These are phyloP conservation scores for Pedetes capensis DNA, from an alignment of 2,113 vertebrate species.

Conservation along the genomic window DNA sequence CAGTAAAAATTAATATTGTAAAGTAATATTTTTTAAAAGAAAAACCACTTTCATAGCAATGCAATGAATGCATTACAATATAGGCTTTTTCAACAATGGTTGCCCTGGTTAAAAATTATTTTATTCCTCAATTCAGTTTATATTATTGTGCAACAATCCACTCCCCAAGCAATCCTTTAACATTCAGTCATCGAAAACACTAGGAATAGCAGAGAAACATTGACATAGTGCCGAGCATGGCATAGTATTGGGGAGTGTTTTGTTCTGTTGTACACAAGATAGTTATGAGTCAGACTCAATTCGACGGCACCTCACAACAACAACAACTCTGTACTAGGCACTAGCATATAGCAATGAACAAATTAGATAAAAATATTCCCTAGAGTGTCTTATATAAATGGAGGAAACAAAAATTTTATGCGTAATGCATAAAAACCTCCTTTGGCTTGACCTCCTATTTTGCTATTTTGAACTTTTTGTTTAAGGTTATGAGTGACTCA, in stretches of 20 bases:
- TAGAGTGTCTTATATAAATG: neutral
- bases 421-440: neutral
- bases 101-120: neutral
- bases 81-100: neutral
- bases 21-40: constrained; percentile 9
- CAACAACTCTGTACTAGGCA: neutral
- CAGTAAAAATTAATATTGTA: neutral
- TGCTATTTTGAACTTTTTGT: neutral
- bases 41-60: neutral
- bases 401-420: neutral
- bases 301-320: no score
- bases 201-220: no score
- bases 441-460: neutral
- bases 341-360: neutral
- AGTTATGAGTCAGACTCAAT: no score
- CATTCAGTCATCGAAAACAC: no score
- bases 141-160: neutral
- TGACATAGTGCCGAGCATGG: no score
- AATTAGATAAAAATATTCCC: neutral
- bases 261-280: no score
- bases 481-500: neutral
- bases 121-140: neutral
- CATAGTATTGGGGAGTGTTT: no score
- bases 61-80: neutral
- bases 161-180: no score